A percentile compares a stretch with the other conserved stretches of the same genome.
These are phyloP conservation scores for Sebastes taczanowskii DNA, from an alignment of 2,797 vertebrate species.

Conservation along the genomic window DNA sequence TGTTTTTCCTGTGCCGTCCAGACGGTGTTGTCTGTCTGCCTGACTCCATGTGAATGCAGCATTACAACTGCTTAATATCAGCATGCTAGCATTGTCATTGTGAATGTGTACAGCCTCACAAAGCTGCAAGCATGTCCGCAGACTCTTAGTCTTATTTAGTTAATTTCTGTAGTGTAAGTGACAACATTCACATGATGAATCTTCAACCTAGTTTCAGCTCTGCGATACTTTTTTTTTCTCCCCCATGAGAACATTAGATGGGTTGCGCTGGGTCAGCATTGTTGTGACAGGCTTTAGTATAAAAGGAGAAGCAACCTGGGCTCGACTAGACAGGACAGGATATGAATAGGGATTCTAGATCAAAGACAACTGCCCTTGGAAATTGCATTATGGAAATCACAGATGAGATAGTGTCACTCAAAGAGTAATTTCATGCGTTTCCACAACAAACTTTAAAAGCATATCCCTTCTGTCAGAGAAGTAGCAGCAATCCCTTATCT, in stretches of 20 bases:
- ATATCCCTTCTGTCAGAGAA: constrained; percentile 43
- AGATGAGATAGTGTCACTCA: constrained; percentile 80
- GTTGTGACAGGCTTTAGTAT: constrained; percentile 69
- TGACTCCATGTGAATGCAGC: too few relatives aligned
- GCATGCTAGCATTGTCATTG: background rate
- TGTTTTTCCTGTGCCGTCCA: too few relatives aligned
- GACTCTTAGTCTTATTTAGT: background rate
- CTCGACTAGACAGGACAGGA: constrained; percentile 72
- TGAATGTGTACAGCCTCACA: background rate
- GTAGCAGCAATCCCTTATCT: constrained; percentile 54
- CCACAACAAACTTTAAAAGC: constrained; percentile 70
- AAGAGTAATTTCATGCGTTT: constrained; percentile 72
- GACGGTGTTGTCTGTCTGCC: too few relatives aligned
- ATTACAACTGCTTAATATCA: background rate
- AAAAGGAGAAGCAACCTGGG: constrained; percentile 64
- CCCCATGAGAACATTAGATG: constrained; percentile 27
- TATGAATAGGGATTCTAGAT: constrained; percentile 78
- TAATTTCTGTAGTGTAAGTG: constrained; percentile 4
- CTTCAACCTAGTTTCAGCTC: constrained; percentile 24
- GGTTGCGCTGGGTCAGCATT: constrained; percentile 65
- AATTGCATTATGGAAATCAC: constrained; percentile 82
- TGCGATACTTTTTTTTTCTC: background rate
- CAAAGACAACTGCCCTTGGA: constrained; percentile 81
- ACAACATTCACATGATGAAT: constrained; percentile 41
- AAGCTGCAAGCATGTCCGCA: background rate